Base-by-base conservation (phyloP, 2,797 vertebrate genomes). In the Epinephelus coioides region DNA sequence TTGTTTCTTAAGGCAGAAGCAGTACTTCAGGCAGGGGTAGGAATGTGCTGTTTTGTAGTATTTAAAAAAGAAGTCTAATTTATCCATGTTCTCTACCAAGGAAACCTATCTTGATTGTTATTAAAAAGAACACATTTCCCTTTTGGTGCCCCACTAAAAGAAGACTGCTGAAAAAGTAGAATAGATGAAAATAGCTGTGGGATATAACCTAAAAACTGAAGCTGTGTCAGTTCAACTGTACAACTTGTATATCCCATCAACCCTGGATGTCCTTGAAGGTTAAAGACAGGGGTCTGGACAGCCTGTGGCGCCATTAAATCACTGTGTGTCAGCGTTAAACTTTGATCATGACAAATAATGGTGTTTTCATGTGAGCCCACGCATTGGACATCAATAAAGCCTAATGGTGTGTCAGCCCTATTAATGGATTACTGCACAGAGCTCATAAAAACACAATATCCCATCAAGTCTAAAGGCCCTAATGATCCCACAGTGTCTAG, bases 391-490 rank as follows among this genome's bases (percentile, higher is more conserved):
- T 94, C 91, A 88, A 94, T 94, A 95, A 92, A 94, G 83, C 85
- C 81, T 93, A 93, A 94, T 88, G 87, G 90, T 21, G 81, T 88
- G 92, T 88, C 91, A 91, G 84, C 78, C 78, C 83, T 89, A 92
- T 93, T 92, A 94, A 92, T 90, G 81, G 86, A 94, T 92, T 91
- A 94, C 86, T 83, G 88, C 90, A 81, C 79, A 85, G 85, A 92
- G 87, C 90, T 94, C 92, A 93, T 94, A 91, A 91, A 94, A 93
- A 93, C 88, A 93, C 91, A 90, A 91, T 89, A 90, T 91, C 88
- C 86, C 86, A 90, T 93, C 89, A 93, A 81, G 86, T 79, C 89
- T 81, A 84, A 89, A 90, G 88, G 81, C 68, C 83, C 87, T 93
- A 91, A 95, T 94, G 92, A 91, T 90, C 92, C 92, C 90, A 83